phyloP scores from a whole-genome alignment of 2,888 invertebrate genomes.

The Drosophila imparisetae region DNA sequence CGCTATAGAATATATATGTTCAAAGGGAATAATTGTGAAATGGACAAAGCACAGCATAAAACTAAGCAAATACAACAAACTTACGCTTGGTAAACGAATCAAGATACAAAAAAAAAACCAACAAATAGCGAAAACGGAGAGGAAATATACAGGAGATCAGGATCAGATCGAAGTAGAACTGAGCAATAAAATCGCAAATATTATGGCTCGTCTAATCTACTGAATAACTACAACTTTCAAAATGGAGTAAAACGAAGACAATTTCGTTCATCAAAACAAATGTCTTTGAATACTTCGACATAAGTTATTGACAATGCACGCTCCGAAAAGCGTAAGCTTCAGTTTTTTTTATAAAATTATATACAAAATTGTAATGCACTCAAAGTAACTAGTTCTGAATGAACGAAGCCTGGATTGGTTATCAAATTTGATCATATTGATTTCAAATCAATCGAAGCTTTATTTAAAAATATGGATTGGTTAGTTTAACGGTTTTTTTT shows the following conservation, averaged over 20 bases:
- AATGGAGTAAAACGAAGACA: background rate
- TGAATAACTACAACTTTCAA: slow-evolving; percentile 14
- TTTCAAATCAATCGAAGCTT: background rate
- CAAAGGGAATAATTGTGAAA: slow-evolving; percentile 20
- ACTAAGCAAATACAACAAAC: slow-evolving; percentile 29
- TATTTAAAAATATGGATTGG: background rate
- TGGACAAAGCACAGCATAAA: slow-evolving; percentile 48
- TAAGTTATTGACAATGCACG: slow-evolving; percentile 11
- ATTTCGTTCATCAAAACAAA: background rate
- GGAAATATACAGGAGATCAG: slow-evolving; percentile 35
- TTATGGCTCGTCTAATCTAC: slow-evolving; percentile 34
- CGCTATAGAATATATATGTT: slow-evolving; percentile 44
- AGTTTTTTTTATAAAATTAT: background rate
- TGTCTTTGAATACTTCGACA: background rate
- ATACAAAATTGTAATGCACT: background rate
- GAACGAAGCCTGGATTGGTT: background rate
- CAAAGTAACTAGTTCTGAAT: background rate
- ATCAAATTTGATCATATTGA: background rate
- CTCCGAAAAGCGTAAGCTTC: background rate
- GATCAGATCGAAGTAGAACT: slow-evolving; percentile 36
- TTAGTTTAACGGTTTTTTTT: background rate
- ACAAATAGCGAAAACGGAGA: slow-evolving; percentile 11
- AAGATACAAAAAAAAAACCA: slow-evolving; percentile 5
- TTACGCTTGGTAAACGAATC: slow-evolving; percentile 8
- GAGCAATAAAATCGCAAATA: slow-evolving; percentile 22